Percentiles rank a stretch among this genome's conserved stretches.
Conservation (phyloP, 2,888 invertebrate species). For the Entomobrya multifasciata region DNA sequence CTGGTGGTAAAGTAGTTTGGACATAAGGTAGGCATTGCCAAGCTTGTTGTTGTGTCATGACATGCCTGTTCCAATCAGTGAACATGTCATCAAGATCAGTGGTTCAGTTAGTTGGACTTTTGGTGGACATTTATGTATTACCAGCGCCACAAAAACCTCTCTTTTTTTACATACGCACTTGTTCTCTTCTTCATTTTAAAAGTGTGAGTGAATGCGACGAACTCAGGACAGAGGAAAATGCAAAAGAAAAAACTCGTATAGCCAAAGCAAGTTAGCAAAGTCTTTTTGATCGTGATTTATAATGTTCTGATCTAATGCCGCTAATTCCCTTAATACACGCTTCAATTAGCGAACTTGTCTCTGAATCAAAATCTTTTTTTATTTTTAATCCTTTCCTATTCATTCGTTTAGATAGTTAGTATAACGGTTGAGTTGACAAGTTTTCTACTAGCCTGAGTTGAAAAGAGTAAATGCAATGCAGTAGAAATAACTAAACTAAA, state of each 20-base stretch:
- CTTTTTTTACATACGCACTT: conserved; percentile 10
- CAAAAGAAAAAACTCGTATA: too few species aligned
- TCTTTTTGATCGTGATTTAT: conserved; percentile 53
- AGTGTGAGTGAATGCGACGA: neutral
- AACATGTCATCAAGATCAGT: conserved; percentile 53
- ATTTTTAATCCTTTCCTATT: conserved; percentile 42
- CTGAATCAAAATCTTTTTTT: too few species aligned
- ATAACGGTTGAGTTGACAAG: conserved; percentile 5
- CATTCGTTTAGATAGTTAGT: neutral
- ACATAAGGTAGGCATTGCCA: conserved; percentile 30
- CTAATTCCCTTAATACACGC: conserved; percentile 66
- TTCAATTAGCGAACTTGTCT: conserved; percentile 59
- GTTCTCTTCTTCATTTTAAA: neutral
- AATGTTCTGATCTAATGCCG: conserved; percentile 50
- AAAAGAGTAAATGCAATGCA: neutral
- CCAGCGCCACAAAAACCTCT: neutral
- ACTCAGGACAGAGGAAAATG: neutral
- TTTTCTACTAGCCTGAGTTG: neutral
- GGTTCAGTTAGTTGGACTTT: conserved; percentile 28
- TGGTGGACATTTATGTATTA: neutral
- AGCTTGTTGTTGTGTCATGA: conserved; percentile 47
- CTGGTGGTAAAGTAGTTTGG: conserved; percentile 2
- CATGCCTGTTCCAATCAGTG: conserved; percentile 50
- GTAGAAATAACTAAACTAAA: too few species aligned
- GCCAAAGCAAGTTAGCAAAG: neutral